A percentile compares a stretch with the other conserved stretches of the same genome.
Evolutionary conservation across 2,797 vertebrate genomes (phyloP).

Genomic region (Heliangelus exortis): DNA sequence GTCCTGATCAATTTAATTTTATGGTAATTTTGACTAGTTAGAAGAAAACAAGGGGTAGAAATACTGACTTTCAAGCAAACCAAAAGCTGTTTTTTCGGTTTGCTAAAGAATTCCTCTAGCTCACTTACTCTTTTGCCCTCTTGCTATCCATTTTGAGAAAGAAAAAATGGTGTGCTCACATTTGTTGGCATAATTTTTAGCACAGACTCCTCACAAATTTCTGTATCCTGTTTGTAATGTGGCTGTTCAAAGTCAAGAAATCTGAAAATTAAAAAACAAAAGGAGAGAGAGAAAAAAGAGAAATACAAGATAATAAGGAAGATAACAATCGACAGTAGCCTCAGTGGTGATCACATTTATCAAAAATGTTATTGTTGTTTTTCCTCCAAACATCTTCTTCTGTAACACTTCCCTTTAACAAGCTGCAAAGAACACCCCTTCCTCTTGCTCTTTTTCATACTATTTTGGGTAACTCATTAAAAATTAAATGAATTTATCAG

Average conservation of each 20-base stretch:
- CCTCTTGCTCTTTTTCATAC: neutral
- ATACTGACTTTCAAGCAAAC: neutral
- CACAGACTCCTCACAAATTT: neutral
- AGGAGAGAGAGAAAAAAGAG: neutral
- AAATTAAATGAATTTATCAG: neutral
- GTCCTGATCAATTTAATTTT: neutral
- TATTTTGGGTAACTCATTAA: neutral
- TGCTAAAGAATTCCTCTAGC: neutral
- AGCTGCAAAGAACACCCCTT: neutral
- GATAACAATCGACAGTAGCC: neutral
- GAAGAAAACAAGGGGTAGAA: neutral
- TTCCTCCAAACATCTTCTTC: neutral
- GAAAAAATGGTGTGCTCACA: neutral
- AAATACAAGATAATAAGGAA: neutral
- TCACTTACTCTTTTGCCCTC: neutral
- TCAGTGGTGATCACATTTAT: neutral
- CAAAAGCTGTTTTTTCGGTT: neutral
- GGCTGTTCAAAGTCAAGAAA: neutral
- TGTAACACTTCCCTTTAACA: neutral
- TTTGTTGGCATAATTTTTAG: neutral
- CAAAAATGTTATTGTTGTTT: rapidly evolving
- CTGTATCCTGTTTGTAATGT: neutral
- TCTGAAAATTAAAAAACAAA: neutral
- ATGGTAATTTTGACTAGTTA: neutral
- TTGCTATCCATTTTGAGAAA: neutral